These are phyloP conservation scores for Typhlomys cinereus DNA, from an alignment of 2,113 vertebrate species.

Conservation along the genomic window DNA sequence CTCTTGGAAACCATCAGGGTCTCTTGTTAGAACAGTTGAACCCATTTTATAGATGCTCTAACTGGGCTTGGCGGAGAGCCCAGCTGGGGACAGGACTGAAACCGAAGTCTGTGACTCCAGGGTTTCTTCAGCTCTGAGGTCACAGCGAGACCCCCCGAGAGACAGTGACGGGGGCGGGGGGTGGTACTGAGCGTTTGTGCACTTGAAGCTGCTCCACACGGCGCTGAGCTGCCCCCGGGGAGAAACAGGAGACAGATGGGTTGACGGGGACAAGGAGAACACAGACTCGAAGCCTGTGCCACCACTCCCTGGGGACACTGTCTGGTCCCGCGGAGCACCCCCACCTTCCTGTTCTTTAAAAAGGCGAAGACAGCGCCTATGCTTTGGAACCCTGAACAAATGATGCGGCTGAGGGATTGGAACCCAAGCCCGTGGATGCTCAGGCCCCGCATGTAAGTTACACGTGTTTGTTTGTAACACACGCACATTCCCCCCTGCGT, in stretches of 20 bases:
- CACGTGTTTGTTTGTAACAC: fast-evolving
- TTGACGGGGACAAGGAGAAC: not conserved
- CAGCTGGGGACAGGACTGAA: too few relatives aligned
- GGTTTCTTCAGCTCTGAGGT: not conserved
- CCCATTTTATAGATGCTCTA: not conserved
- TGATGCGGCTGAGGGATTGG: fast-evolving
- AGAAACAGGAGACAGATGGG: conserved; percentile 8
- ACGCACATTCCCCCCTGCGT: fast-evolving
- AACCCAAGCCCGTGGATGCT: too few relatives aligned
- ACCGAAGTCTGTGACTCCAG: not conserved
- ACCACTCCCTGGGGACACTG: not conserved
- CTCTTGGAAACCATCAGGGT: fast-evolving
- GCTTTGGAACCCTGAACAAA: not conserved
- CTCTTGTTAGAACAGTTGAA: not conserved
- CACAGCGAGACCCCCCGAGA: too few relatives aligned
- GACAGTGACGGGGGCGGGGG: not conserved
- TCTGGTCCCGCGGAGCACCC: fast-evolving
- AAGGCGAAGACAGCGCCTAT: fast-evolving
- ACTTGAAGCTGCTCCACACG: not conserved
- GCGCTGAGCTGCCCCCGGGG: not conserved
- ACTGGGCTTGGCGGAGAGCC: not conserved
- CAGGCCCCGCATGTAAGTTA: not conserved
- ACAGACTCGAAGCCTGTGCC: not conserved
- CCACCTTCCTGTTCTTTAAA: not conserved
- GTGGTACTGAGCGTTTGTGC: too few relatives aligned